Percentiles rank a stretch among this genome's conserved stretches.
These are phyloP conservation scores for Aporophyla nigra DNA, from an alignment of 2,888 invertebrate species.

Conservation along the genomic window DNA sequence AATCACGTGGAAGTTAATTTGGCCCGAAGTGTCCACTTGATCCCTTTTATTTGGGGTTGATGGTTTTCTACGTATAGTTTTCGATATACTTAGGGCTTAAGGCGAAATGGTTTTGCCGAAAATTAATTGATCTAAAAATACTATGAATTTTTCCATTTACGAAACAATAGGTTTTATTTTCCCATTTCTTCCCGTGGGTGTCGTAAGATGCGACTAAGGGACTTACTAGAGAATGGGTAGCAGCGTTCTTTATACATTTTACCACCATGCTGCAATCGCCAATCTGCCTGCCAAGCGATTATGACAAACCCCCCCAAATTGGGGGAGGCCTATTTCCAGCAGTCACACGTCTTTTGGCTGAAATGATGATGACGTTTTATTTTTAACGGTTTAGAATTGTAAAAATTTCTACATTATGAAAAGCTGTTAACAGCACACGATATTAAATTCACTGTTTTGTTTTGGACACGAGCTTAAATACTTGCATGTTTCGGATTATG, in stretches of 20 bases:
- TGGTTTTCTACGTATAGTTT: neutral
- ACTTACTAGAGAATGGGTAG: too few relatives aligned
- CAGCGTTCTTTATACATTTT: too few relatives aligned
- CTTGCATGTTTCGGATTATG: neutral
- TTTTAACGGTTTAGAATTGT: too few relatives aligned
- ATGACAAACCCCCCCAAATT: too few relatives aligned
- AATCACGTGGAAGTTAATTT: conserved; percentile 27
- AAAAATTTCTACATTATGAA: neutral
- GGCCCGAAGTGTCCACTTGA: conserved; percentile 4
- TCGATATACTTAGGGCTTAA: neutral
- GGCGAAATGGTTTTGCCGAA: neutral
- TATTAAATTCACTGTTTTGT: neutral
- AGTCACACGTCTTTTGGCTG: too few relatives aligned
- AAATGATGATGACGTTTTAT: too few relatives aligned
- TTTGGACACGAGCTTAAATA: neutral
- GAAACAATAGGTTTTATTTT: neutral
- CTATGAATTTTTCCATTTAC: neutral
- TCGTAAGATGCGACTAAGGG: too few relatives aligned
- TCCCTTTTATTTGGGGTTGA: neutral
- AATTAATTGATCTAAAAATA: neutral
- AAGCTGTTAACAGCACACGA: neutral
- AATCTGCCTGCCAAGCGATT: too few relatives aligned
- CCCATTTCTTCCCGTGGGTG: too few relatives aligned
- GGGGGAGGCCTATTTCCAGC: too few relatives aligned
- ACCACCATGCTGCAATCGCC: too few relatives aligned